A percentile compares a stretch with the other conserved stretches of the same genome.
phyloP scores from a whole-genome alignment of 1,140 invertebrate genomes.

The Chymomyza costata region DNA sequence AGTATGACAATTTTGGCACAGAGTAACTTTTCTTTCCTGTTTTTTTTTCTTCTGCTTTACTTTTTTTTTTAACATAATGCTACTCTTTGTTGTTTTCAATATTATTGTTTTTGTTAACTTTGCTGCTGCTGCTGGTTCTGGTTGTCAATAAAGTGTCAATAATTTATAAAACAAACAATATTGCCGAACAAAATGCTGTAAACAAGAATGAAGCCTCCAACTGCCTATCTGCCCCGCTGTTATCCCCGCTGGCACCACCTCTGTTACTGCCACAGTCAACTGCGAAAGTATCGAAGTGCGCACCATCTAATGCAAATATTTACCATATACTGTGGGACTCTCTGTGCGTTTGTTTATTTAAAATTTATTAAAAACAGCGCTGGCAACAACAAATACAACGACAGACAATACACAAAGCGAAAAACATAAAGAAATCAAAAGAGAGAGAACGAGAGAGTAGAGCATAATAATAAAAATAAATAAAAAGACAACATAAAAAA shows the following conservation, averaged over 20 bases:
- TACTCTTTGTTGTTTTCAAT: slow-evolving; percentile 1
- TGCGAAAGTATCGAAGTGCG: slow-evolving; percentile 27
- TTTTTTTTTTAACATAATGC: no score
- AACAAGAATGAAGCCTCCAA: slow-evolving; percentile 20
- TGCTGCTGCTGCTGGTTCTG: slow-evolving; percentile 11
- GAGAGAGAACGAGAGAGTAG: slow-evolving; percentile 10
- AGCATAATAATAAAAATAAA: slow-evolving; percentile 25
- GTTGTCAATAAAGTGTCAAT: slow-evolving; percentile 71
- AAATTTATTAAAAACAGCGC: slow-evolving; percentile 63
- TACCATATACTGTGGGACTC: slow-evolving; percentile 36
- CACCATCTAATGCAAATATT: slow-evolving; percentile 68
- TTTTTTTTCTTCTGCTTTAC: no score
- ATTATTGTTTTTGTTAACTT: neutral
- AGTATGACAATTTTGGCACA: no score
- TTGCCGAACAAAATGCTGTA: slow-evolving; percentile 49
- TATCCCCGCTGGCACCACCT: neutral
- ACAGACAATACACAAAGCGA: neutral
- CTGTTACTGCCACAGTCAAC: slow-evolving; percentile 2
- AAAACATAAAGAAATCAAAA: slow-evolving; percentile 27
- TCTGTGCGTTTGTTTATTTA: slow-evolving; percentile 53
- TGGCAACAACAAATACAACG: no score
- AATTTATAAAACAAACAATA: slow-evolving; percentile 73
- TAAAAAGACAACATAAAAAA: no score
- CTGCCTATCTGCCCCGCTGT: no score
- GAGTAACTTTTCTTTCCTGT: no score